Percentiles rank a stretch among this genome's conserved stretches.
phyloP scores from a whole-genome alignment of 92 coral and sea anemone genomes.

The Porites evermanni region DNA sequence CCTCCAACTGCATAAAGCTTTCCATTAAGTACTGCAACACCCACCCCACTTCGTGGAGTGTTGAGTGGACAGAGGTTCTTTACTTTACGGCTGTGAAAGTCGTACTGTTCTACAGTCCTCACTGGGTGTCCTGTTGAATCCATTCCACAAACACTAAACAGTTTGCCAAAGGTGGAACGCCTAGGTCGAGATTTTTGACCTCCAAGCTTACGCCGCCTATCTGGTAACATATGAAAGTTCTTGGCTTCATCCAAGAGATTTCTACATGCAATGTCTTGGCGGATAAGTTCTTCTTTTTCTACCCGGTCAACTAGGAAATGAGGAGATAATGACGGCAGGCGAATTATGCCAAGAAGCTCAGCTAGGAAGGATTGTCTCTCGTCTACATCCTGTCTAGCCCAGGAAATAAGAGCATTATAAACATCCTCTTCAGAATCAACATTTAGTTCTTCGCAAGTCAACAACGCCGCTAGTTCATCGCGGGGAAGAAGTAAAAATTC shows the following conservation, averaged over 20 bases:
- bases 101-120: constrained; percentile 79
- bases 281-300: constrained; percentile 92
- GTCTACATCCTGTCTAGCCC: constrained; percentile 83
- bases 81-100: constrained; percentile 84
- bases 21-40: constrained; percentile 76
- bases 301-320: constrained; percentile 87
- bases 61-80: constrained; percentile 69
- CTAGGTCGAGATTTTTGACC: constrained; percentile 62
- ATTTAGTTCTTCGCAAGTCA: constrained; percentile 81
- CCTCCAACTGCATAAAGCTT: constrained; percentile 87
- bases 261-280: constrained; percentile 81
- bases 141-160: constrained; percentile 87
- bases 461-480: constrained; percentile 69
- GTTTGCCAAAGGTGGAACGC: constrained; percentile 67
- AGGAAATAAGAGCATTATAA: constrained; percentile 81
- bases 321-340: constrained; percentile 88
- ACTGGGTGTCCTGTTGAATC: constrained; percentile 89
- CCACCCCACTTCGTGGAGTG: constrained; percentile 81
- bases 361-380: constrained; percentile 76
- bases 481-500: constrained; percentile 81
- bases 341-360: constrained; percentile 71
- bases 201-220: constrained; percentile 54
- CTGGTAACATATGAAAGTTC: constrained; percentile 90
- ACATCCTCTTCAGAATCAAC: constrained; percentile 93
- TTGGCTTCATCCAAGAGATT: constrained; percentile 87